Conservation (phyloP, 1,140 invertebrate species). For the Dinoponera quadriceps region DNA sequence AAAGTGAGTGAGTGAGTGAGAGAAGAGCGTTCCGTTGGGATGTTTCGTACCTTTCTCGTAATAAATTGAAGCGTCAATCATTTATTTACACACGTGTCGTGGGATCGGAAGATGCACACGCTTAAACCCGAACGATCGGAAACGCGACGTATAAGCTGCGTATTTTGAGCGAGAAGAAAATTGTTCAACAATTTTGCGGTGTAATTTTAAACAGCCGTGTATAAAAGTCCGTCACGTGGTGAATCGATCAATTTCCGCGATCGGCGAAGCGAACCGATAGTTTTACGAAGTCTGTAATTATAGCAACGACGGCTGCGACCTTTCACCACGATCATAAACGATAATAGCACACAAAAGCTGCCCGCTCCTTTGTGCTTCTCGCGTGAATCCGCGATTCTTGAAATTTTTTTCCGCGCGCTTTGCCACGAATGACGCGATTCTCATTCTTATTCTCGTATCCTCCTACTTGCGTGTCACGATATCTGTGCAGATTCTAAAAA, state of each 20-base stretch:
- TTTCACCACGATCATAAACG: constrained; percentile 16
- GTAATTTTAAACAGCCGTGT: neutral
- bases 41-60: no score
- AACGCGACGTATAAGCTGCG: no score
- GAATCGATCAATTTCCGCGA: neutral
- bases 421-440: neutral
- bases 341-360: neutral
- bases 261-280: neutral
- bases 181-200: neutral
- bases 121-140: no score
- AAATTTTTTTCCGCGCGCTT: neutral
- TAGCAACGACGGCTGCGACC: neutral
- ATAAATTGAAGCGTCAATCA: no score
- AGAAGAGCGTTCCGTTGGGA: no score
- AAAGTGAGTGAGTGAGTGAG: no score
- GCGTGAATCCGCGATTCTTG: neutral
- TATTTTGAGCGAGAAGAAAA: no score
- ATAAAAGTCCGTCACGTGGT: neutral
- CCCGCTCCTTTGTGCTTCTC: neutral
- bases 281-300: constrained; percentile 8
- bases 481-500: neutral
- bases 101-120: no score
- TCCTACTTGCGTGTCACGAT: neutral
- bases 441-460: neutral
- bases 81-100: no score